Evolutionary conservation across 2,113 vertebrate genomes (phyloP), one percentile per base, ranked within the genome.

Genomic region (Ivindomyrus marchei): DNA sequence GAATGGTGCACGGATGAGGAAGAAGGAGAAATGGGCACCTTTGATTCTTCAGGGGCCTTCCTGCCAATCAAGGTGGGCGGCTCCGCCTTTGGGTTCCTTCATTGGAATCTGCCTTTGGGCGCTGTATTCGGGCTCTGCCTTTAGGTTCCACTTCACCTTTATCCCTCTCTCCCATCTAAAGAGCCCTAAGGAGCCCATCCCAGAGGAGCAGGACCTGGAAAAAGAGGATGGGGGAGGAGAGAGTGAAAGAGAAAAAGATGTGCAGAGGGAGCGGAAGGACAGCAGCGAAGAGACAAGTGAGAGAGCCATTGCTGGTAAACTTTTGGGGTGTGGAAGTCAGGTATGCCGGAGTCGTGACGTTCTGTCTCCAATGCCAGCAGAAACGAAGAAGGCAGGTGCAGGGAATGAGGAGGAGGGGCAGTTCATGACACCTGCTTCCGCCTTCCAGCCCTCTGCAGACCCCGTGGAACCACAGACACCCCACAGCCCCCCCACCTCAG

Each of bases 1-100:
- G 96, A 97, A 87, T 97, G 96, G 96, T 97, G 96, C 91, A 93
- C 95, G 47, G 96, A 97, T 0, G 96, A 97, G 4, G 96, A 96
- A 89, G 96, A 96, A 3, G 96, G 96, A 39, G 96, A 97, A 89
- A 96, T 97, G 96, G 96, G 96, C 80, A 97, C 96, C 31, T 97
- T 97, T 0, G 96, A 97, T 88, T 96, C 96, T 9, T 96, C 96
- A 0, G 96, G 96, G 85, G 96, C 96, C 70, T 97, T 97, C 93
- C 92, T 97, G 91, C 94, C 96, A 66, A 93, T 96, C 56, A 97
- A 97, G 96, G 96, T 97, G 92, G 15, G 15, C 1, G 13, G 7
- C 3, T 21, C 36, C 39, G 9, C 5, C 11, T 4, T 24, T 0
- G 1, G 56, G 47, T 27, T 19, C 9, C 39, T 1, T 3, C 31